Evolutionary conservation across 2,113 vertebrate species (phyloP), one percentile per base, ranked within the genome.

Genomic region (Pyxicephalus adspersus): DNA sequence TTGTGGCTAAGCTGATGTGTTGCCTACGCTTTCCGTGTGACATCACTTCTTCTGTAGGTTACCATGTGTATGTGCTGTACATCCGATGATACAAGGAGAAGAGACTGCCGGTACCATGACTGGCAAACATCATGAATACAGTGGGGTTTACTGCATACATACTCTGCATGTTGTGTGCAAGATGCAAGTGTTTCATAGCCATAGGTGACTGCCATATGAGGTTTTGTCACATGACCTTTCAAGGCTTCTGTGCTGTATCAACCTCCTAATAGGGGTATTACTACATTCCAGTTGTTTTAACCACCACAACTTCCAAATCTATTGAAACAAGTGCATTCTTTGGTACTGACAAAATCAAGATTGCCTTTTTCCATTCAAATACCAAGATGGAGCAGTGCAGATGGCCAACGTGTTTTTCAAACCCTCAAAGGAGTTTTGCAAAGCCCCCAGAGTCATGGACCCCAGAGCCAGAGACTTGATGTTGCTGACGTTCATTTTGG

Each of bases 1-100:
- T 72, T 28, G 52, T 74, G 71, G 54, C 54, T 71, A 51, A 71
- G 25, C 68, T 74, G n/a, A 55, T 60, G 52, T 60, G 71, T 34
- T 60, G 54, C 26, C 70, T 54, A 34, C 28, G 50, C 54, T 74
- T 38, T 60, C 54, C 29, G 38, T 74, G 52, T 23, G 71, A 57
- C 54, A 31, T 74, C 55, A 38, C 54, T 16, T 17, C 19, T 16
- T 71, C 22, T 29, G 50, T 54, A 71, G 71, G 31, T 74, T 18
- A 74, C 54, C 54, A 58, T 34, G 38, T 74, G 20, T 60, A 50
- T 68, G 45, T 67, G 65, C n/a, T 67, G 19, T 73, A 31, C 34
- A 57, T 74, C 22, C 54, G 9, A 28, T 73, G 23, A 73, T 54
- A 54, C 28, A 19, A 15, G 22, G 8, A 9, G 5, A 45, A 20